These are phyloP conservation scores for Corythornis vintsioides DNA, from an alignment of 2,113 vertebrate species.

Conservation along the genomic window DNA sequence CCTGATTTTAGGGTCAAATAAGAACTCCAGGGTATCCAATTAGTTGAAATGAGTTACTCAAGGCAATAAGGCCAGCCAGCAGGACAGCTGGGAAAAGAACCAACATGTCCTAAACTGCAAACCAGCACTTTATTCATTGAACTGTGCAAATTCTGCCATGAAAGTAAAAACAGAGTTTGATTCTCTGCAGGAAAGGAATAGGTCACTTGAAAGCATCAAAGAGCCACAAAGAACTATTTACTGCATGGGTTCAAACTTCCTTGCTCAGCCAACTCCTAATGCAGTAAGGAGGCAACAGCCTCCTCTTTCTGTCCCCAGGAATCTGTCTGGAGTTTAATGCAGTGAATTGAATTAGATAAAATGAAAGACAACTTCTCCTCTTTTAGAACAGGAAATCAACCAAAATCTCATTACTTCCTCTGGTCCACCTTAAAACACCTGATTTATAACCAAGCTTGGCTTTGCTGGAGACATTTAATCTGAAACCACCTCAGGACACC, in stretches of 20 bases:
- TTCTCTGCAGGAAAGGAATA: slow-evolving; percentile 28
- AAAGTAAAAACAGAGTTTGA: slow-evolving; percentile 47
- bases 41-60: slow-evolving; percentile 37
- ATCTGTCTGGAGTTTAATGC: background rate
- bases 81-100: slow-evolving; percentile 48
- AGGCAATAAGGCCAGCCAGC: slow-evolving; percentile 40
- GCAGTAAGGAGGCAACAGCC: background rate
- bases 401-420: background rate
- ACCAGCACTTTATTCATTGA: background rate
- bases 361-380: background rate
- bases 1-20: slow-evolving; percentile 39
- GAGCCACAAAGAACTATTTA: slow-evolving; percentile 45
- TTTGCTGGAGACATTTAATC: slow-evolving; percentile 41
- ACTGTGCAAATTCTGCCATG: slow-evolving; percentile 23
- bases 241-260: slow-evolving; percentile 9
- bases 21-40: slow-evolving; percentile 46
- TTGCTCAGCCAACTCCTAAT: background rate
- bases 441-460: slow-evolving; percentile 25
- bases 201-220: slow-evolving; percentile 46
- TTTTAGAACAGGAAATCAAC: background rate
- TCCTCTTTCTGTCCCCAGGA: background rate
- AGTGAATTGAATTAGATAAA: background rate
- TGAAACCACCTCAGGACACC: slow-evolving; percentile 41
- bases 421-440: slow-evolving; percentile 19
- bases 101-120: slow-evolving; percentile 43